Conservation (phyloP, 2,797 vertebrate species). For the Phoeniculus purpureus region DNA sequence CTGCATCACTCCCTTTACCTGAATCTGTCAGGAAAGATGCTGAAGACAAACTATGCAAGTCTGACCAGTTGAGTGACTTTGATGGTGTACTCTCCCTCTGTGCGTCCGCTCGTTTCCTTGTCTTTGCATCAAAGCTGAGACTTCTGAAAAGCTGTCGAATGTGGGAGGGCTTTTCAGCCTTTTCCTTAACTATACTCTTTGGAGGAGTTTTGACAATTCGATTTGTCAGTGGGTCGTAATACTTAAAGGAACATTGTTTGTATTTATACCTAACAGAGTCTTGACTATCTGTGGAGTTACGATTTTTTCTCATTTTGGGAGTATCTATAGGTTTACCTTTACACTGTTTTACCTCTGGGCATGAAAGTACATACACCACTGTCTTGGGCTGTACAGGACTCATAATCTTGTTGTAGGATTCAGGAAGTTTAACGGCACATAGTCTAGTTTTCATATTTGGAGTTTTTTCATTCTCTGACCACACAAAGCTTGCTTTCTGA, state of each 20-base stretch:
- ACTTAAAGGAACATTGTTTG: slow-evolving; percentile 83
- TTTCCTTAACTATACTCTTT: slow-evolving; percentile 64
- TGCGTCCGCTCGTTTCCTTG: slow-evolving; percentile 57
- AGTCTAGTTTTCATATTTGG: slow-evolving; percentile 78
- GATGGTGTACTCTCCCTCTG: slow-evolving; percentile 56
- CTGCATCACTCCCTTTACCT: slow-evolving; percentile 49
- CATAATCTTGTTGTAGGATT: slow-evolving; percentile 81
- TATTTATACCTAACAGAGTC: slow-evolving; percentile 83
- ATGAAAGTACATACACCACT: slow-evolving; percentile 86
- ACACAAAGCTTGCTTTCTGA: slow-evolving; percentile 29
- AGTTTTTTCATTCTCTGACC: slow-evolving; percentile 76
- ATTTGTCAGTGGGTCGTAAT: slow-evolving; percentile 85
- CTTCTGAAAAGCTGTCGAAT: slow-evolving; percentile 85
- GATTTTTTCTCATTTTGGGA: slow-evolving; percentile 69
- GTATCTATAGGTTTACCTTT: slow-evolving; percentile 67
- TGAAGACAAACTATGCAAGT: slow-evolving; percentile 62
- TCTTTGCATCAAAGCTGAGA: slow-evolving; percentile 83
- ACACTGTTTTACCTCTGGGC: slow-evolving; percentile 77
- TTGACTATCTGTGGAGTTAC: slow-evolving; percentile 74
- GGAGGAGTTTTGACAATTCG: slow-evolving; percentile 82
- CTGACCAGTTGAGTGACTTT: slow-evolving; percentile 67
- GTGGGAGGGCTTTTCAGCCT: slow-evolving; percentile 66
- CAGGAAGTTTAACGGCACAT: slow-evolving; percentile 81
- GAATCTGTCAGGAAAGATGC: slow-evolving; percentile 37
- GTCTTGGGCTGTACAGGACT: slow-evolving; percentile 86